Conservation (phyloP, 2,888 invertebrate species). For the Operophtera brumata region DNA sequence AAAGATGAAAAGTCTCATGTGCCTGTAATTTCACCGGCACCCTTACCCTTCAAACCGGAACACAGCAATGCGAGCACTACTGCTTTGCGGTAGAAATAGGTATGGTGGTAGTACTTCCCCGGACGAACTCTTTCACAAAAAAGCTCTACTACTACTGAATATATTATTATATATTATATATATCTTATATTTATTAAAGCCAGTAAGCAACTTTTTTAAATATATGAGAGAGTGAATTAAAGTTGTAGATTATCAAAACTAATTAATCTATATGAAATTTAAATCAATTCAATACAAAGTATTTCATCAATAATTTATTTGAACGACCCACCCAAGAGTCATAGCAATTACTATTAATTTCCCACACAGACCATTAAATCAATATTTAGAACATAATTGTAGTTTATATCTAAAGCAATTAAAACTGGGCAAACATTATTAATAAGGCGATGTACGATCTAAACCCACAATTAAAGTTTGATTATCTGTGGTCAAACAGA, state of each 20-base stretch:
- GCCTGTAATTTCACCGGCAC: too few relatives aligned
- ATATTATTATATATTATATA: too few relatives aligned
- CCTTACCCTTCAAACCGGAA: too few relatives aligned
- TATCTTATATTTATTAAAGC: too few relatives aligned
- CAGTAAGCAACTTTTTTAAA: too few relatives aligned
- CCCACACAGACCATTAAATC: constrained; percentile 26
- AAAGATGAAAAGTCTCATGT: too few relatives aligned
- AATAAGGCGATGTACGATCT: constrained; percentile 37
- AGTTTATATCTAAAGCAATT: constrained; percentile 32
- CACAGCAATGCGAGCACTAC: too few relatives aligned
- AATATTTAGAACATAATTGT: constrained; percentile 24
- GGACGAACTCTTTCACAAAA: too few relatives aligned
- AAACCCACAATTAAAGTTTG: constrained; percentile 52
- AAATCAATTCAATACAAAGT: constrained; percentile 20
- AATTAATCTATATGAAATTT: constrained; percentile 17
- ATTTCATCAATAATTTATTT: constrained; percentile 20
- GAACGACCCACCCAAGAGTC: constrained; percentile 19
- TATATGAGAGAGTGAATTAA: constrained; percentile 8
- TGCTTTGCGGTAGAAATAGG: too few relatives aligned
- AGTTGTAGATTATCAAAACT: constrained; percentile 13
- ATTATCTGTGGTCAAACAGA: constrained; percentile 53
- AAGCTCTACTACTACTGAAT: too few relatives aligned
- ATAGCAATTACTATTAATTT: constrained; percentile 26
- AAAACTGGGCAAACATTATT: constrained; percentile 45
- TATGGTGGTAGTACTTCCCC: too few relatives aligned